Evolutionary conservation across 2,797 vertebrate species (phyloP), one percentile per base, ranked within the genome.

Genomic region (Etheostoma nigrum): DNA sequence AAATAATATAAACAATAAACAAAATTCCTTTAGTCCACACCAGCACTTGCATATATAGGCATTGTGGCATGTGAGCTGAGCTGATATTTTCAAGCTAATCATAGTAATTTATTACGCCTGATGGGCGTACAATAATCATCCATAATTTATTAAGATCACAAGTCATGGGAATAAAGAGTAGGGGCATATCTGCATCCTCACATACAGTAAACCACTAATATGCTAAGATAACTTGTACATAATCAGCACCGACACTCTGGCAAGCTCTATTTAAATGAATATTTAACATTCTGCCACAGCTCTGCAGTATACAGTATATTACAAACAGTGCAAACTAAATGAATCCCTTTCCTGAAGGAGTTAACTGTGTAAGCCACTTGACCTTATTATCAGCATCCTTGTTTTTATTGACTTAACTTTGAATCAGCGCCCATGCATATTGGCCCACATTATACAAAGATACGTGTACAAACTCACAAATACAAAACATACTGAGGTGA

Each of bases 91-190:
- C 27, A 40, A 57, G 54, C 54, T 61, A 64, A 75, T 72, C 27
- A 33, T 47, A 57, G 72, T 62, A 6, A 74, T 76, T 74, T 72
- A 67, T 82, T 68, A 58, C 11, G 27, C 67, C 63, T 75, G 59
- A 70, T 59, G 25, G 40, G 12, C 58, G 21, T 61, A 47, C 54
- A 40, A 27, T 64, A 79, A 76, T 73, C 42, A 72, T 45, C 1
- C n/a, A 45, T 48, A 70, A 80, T 76, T 61, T n/a, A 4, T 45
- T 14, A 72, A 55, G 21, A 52, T 59, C 42, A 74, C 8, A 64
- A 58, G 75, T 76, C 69, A 66, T 30, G 36, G 44, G 18, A 57
- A 63, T 19, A 14, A 42, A 47, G 44, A 16, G 42, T 13, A 6
- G 25, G 21, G 60, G 51, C 44, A 14, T 74, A 45, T 60, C 57